These are phyloP conservation scores for Hirtodrosophila confusa DNA, from an alignment of 2,888 invertebrate species.

Conservation along the genomic window DNA sequence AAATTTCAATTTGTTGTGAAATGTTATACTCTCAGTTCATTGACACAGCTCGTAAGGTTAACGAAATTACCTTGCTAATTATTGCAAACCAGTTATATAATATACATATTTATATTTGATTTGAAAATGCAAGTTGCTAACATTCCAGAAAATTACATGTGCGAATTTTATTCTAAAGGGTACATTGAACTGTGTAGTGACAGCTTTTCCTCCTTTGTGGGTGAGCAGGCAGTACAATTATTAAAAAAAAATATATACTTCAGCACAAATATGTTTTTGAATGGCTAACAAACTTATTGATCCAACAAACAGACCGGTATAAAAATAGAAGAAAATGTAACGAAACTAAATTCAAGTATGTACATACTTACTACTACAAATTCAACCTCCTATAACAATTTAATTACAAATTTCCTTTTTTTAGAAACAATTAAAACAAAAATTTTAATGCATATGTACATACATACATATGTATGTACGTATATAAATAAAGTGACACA, in stretches of 20 bases:
- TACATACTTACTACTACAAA: no score
- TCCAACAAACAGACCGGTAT: constrained; percentile 32
- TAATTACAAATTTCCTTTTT: no score
- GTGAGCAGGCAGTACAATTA: constrained; percentile 18
- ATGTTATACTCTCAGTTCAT: constrained; percentile 35
- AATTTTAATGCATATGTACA: no score
- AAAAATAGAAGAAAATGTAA: background rate
- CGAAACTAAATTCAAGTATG: background rate
- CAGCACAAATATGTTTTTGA: constrained; percentile 29
- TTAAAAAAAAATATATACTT: constrained; percentile 27
- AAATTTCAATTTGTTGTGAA: constrained; percentile 47
- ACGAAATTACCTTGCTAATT: constrained; percentile 44
- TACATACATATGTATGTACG: no score
- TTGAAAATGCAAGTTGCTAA: constrained; percentile 39
- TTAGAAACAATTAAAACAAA: no score
- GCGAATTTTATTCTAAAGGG: constrained; percentile 24
- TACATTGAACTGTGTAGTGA: constrained; percentile 50
- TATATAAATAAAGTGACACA: no score
- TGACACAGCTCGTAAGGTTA: constrained; percentile 53
- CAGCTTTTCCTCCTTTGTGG: constrained; percentile 22
- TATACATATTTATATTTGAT: constrained; percentile 15
- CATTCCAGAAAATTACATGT: constrained; percentile 13
- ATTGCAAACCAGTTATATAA: constrained; percentile 54
- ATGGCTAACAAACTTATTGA: constrained; percentile 41
- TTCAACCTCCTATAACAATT: no score